Conservation (phyloP, 2,797 vertebrate species). For the Oreonectes daqikongensis region DNA sequence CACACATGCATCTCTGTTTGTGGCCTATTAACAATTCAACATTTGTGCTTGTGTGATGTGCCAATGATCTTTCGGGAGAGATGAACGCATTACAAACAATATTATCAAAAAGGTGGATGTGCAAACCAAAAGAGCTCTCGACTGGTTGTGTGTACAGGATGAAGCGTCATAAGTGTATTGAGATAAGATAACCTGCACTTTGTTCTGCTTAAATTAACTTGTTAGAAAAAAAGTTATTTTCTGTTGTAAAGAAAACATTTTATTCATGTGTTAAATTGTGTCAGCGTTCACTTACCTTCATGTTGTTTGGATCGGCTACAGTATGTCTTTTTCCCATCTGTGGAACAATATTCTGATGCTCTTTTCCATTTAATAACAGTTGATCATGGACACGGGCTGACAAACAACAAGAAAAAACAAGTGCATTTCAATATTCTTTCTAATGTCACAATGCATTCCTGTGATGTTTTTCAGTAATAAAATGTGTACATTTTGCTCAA, state of each 20-base stretch:
- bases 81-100: background rate
- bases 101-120: slow-evolving; percentile 1
- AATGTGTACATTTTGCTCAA: too few relatives aligned
- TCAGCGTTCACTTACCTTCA: background rate
- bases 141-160: background rate
- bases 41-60: slow-evolving; percentile 14
- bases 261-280: background rate
- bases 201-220: background rate
- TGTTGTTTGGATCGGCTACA: background rate
- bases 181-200: background rate
- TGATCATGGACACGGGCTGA: background rate
- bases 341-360: background rate
- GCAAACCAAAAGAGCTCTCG: background rate
- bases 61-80: background rate
- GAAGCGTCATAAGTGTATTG: too few relatives aligned
- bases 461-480: too few relatives aligned
- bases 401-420: background rate
- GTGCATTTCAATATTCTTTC: background rate
- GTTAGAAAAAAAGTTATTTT: background rate
- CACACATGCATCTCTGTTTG: slow-evolving; percentile 29
- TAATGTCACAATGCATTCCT: background rate
- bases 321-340: background rate
- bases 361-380: too few relatives aligned
- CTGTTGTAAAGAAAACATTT: background rate
- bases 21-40: slow-evolving; percentile 32